Conservation (phyloP, 1,140 invertebrate species). For the Pissodes strobi region DNA sequence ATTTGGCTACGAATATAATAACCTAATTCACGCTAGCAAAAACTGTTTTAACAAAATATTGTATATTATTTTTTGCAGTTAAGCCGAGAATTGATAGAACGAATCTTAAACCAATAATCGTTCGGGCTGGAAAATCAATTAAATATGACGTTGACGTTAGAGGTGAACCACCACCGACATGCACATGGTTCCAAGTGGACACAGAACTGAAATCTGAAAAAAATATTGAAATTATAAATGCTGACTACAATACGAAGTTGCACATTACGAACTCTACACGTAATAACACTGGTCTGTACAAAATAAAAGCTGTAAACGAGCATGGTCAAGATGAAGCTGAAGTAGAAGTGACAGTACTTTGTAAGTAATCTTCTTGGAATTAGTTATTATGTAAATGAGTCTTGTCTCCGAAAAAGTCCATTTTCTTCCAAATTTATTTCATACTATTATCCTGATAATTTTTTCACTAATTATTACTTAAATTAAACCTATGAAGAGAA, state of each 20-base stretch:
- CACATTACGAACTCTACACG: constrained; percentile 82
- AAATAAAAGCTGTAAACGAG: constrained; percentile 88
- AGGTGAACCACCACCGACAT: constrained; percentile 91
- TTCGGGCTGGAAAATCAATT: constrained; percentile 89
- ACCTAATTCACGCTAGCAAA: too few relatives aligned
- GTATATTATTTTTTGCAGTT: constrained; percentile 68
- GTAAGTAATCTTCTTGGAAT: constrained; percentile 64
- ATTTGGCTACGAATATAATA: too few relatives aligned
- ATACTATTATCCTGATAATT: too few relatives aligned
- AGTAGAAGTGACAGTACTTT: constrained; percentile 89
- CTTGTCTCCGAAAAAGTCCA: too few relatives aligned
- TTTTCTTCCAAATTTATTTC: too few relatives aligned
- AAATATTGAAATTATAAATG: constrained; percentile 84
- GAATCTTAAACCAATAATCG: constrained; percentile 87
- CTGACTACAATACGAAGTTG: constrained; percentile 93
- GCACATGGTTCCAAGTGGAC: constrained; percentile 79
- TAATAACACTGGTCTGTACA: constrained; percentile 87
- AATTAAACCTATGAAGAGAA: too few relatives aligned
- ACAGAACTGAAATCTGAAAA: constrained; percentile 63
- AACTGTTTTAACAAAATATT: too few relatives aligned
- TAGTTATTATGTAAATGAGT: constrained; percentile 5
- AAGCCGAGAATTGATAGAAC: constrained; percentile 97
- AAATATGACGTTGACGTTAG: constrained; percentile 92
- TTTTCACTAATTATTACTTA: too few relatives aligned
- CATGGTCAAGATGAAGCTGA: constrained; percentile 93